Evolutionary conservation across 2,888 invertebrate species (phyloP).

Genomic region (Rutpela maculata): DNA sequence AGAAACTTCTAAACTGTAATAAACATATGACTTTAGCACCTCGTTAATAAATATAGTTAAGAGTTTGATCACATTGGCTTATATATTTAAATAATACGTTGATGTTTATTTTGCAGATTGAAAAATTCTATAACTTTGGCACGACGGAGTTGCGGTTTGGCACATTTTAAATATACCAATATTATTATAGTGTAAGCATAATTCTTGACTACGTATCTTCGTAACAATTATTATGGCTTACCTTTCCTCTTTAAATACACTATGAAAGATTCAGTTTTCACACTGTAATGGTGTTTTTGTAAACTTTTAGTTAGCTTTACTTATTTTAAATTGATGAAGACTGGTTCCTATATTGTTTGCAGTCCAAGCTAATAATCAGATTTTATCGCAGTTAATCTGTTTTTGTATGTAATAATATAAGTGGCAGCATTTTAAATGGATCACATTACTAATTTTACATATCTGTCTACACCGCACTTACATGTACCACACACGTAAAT

Average conservation of each 20-base stretch:
- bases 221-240: not conserved
- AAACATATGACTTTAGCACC: not conserved
- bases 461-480: too few relatives aligned
- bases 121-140: not conserved
- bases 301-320: not conserved
- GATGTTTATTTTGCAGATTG: not conserved
- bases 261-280: not conserved
- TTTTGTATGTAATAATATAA: too few relatives aligned
- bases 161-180: not conserved
- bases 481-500: too few relatives aligned
- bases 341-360: too few relatives aligned
- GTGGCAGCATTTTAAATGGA: too few relatives aligned
- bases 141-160: not conserved
- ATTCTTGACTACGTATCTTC: not conserved
- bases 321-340: not conserved
- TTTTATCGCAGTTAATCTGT: too few relatives aligned
- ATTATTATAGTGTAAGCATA: conserved; percentile 1
- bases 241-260: not conserved
- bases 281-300: not conserved
- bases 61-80: not conserved
- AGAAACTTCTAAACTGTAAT: not conserved
- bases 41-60: not conserved
- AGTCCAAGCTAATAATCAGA: too few relatives aligned
- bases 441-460: too few relatives aligned
- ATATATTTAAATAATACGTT: conserved; percentile 4